A percentile compares a stretch with the other conserved stretches of the same genome.
Conservation (phyloP, 1,140 invertebrate species). For the Pseudachorutes palmiensis region DNA sequence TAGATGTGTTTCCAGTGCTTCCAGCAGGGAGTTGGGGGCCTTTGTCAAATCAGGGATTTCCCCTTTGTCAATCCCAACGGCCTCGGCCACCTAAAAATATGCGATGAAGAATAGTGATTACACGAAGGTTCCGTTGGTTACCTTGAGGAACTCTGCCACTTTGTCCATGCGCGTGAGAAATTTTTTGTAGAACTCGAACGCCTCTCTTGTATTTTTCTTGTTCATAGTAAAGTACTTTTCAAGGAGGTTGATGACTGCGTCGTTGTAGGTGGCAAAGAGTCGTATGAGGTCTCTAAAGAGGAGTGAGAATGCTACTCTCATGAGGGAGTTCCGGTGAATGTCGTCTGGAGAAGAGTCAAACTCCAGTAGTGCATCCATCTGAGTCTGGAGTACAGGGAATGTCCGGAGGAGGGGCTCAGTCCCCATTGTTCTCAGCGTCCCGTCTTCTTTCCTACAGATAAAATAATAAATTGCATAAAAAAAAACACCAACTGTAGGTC, state of each 20-base stretch:
- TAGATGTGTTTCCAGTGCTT: constrained; percentile 94
- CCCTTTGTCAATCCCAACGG: constrained; percentile 94
- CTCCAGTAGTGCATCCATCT: constrained; percentile 90
- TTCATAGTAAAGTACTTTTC: constrained; percentile 99
- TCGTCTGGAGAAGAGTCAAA: constrained; percentile 97
- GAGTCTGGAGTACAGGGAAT: constrained; percentile 86
- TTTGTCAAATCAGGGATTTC: constrained; percentile 95
- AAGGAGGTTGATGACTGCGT: constrained; percentile 89
- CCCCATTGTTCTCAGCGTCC: constrained; percentile 90
- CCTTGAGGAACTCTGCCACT: constrained; percentile 96
- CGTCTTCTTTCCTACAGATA: constrained; percentile 82
- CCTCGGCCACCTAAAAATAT: constrained; percentile 54
- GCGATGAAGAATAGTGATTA: background rate
- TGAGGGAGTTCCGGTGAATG: constrained; percentile 87
- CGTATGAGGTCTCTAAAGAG: constrained; percentile 97
- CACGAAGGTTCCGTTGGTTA: constrained; percentile 52
- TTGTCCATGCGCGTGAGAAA: constrained; percentile 98
- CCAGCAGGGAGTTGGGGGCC: constrained; percentile 94
- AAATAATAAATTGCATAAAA: no score
- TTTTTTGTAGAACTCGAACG: constrained; percentile 97
- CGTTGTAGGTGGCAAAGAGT: constrained; percentile 98
- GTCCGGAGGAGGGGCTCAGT: constrained; percentile 96
- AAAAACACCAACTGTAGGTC: no score
- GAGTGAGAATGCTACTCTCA: constrained; percentile 97
- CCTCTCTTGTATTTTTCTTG: constrained; percentile 83